These are phyloP conservation scores for Entomobrya proxima DNA, from an alignment of 2,888 invertebrate species.

Conservation along the genomic window DNA sequence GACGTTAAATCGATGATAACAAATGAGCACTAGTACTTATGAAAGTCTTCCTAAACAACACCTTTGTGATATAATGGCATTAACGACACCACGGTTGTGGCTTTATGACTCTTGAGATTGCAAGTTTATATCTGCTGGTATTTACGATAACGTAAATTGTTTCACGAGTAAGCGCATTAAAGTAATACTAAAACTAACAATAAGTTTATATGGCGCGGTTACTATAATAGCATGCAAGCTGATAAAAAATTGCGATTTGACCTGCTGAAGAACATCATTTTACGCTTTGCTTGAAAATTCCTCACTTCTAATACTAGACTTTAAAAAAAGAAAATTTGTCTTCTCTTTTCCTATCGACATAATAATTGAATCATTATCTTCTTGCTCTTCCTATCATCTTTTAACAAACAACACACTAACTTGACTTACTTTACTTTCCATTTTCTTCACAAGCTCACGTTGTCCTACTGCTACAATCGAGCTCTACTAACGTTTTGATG, in stretches of 20 bases:
- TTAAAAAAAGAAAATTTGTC: background rate
- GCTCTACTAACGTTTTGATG: background rate
- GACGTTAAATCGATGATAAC: no score
- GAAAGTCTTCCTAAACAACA: background rate
- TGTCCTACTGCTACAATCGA: background rate
- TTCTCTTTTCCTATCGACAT: slow-evolving; percentile 28
- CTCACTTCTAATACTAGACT: background rate
- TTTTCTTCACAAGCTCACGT: slow-evolving; percentile 19
- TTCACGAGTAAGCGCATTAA: no score
- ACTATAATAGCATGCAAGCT: background rate
- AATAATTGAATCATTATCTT: slow-evolving; percentile 11
- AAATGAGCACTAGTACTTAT: background rate
- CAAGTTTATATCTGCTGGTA: background rate
- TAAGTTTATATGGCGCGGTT: background rate
- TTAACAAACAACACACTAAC: slow-evolving; percentile 53
- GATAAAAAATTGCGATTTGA: background rate
- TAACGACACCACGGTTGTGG: slow-evolving; percentile 1
- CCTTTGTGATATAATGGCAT: slow-evolving; percentile 34
- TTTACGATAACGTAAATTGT: no score
- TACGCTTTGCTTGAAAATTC: slow-evolving; percentile 17
- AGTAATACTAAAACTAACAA: background rate
- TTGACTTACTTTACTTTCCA: slow-evolving; percentile 64
- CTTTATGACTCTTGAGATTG: background rate
- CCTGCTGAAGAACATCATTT: background rate
- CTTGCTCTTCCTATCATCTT: slow-evolving; percentile 46